Percentiles rank a stretch among this genome's conserved stretches.
phyloP scores from a whole-genome alignment of 2,113 vertebrate genomes.

The Semicossyphus pulcher region DNA sequence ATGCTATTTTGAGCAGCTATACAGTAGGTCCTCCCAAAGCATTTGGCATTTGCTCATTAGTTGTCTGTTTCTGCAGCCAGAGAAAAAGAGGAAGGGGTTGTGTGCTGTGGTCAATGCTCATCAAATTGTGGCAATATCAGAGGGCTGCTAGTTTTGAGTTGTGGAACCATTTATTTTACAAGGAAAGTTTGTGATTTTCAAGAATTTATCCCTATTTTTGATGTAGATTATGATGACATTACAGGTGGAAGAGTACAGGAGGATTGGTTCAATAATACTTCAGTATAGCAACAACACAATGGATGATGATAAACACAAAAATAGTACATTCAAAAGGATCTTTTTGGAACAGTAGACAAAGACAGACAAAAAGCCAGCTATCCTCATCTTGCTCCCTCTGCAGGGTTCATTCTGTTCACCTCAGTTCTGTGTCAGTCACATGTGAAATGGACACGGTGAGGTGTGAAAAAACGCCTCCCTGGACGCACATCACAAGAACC shows the following conservation, averaged over 20 bases:
- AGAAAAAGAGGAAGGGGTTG: background rate
- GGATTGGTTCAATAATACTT: background rate
- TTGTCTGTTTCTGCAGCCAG: background rate
- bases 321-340: background rate
- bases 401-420: constrained; percentile 55
- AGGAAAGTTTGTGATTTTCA: background rate
- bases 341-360: background rate
- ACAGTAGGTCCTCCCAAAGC: background rate
- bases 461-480: constrained; percentile 70
- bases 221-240: background rate
- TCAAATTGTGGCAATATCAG: background rate
- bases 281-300: background rate
- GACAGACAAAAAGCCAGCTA: constrained; percentile 1
- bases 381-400: constrained; percentile 20
- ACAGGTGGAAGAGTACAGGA: background rate
- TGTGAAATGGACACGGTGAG: constrained; percentile 69
- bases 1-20: too few species aligned
- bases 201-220: too few species aligned
- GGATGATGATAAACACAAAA: background rate
- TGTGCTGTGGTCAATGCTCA: background rate
- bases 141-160: too few species aligned
- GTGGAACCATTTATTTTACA: too few species aligned
- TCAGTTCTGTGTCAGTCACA: constrained; percentile 56
- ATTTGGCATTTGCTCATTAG: background rate
- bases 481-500: constrained; percentile 56